Evolutionary conservation across 1,140 invertebrate genomes (phyloP).

Genomic region (Drosophila grimshawi): DNA sequence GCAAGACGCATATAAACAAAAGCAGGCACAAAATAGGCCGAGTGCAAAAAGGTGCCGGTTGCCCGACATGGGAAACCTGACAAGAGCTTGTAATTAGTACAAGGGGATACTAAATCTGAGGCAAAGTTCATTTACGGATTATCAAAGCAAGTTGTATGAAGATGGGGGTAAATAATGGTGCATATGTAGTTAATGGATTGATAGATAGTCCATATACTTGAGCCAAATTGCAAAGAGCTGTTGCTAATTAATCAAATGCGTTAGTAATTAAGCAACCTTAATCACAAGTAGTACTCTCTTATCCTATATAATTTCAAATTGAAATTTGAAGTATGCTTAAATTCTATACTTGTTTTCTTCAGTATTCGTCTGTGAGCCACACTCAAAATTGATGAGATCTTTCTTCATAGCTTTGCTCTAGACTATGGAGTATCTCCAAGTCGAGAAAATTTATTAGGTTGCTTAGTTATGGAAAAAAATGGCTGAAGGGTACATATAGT

Average conservation of each 20-base stretch:
- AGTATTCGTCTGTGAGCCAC: too few species aligned
- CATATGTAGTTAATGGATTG: constrained; percentile 45
- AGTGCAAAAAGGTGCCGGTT: constrained; percentile 49
- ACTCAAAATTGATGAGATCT: too few species aligned
- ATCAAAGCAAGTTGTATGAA: not conserved
- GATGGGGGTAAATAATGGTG: not conserved
- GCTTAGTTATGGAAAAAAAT: too few species aligned
- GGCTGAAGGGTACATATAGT: not conserved
- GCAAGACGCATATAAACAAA: constrained; percentile 68
- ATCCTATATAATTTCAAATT: too few species aligned
- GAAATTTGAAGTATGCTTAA: too few species aligned
- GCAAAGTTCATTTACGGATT: constrained; percentile 10
- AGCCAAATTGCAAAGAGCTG: not conserved
- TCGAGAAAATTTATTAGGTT: too few species aligned
- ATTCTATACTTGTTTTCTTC: too few species aligned
- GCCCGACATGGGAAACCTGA: constrained; percentile 38
- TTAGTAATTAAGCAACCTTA: not conserved
- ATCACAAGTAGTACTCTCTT: not conserved
- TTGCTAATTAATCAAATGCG: constrained; percentile 20
- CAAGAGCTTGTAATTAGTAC: constrained; percentile 19
- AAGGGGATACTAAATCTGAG: not conserved
- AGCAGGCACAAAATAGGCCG: constrained; percentile 63
- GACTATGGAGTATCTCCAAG: too few species aligned
- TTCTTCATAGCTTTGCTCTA: too few species aligned
- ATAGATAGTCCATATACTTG: constrained; percentile 1